These are phyloP conservation scores for Lepeophtheirus salmonis DNA, from an alignment of 1,140 invertebrate genomes.

Conservation along the genomic window DNA sequence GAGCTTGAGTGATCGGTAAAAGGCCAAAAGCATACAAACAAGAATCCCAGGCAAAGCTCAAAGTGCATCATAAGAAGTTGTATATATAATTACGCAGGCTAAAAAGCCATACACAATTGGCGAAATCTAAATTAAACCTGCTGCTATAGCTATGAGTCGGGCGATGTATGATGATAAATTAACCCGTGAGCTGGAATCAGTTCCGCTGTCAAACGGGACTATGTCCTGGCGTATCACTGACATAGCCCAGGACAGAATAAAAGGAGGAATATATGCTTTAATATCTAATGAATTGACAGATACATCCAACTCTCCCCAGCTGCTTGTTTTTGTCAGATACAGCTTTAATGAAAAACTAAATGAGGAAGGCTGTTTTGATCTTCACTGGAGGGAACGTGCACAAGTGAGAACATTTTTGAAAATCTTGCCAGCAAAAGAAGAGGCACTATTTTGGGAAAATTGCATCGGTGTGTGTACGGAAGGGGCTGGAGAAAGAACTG, in stretches of 20 bases:
- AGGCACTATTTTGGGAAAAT: conserved; percentile 18
- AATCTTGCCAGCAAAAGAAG: conserved; percentile 12
- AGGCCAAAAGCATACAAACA: conserved; percentile 20
- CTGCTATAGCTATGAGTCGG: conserved; percentile 18
- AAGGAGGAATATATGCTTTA: conserved; percentile 21
- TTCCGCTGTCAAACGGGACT: conserved; percentile 21
- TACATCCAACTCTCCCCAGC: conserved; percentile 20
- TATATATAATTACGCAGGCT: conserved; percentile 18
- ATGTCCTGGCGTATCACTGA: conserved; percentile 22
- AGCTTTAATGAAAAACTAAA: conserved; percentile 19
- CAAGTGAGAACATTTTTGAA: conserved; percentile 19
- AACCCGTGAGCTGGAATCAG: conserved; percentile 15
- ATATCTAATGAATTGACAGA: conserved; percentile 23
- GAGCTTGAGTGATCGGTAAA: conserved; percentile 19
- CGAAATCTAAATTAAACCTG: conserved; percentile 21
- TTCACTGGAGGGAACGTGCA: conserved; percentile 15
- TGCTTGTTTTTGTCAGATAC: conserved; percentile 23
- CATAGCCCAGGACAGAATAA: conserved; percentile 22
- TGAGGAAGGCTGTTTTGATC: conserved; percentile 21
- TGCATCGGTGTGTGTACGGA: conserved; percentile 25
- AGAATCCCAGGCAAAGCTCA: conserved; percentile 19
- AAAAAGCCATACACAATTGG: conserved; percentile 23
- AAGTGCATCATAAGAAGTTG: conserved; percentile 18
- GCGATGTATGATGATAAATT: conserved; percentile 17
- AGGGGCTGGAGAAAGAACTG: conserved; percentile 23